Evolutionary conservation across 2,888 invertebrate genomes (phyloP).

Genomic region (Synanthedon andrenaeformis): DNA sequence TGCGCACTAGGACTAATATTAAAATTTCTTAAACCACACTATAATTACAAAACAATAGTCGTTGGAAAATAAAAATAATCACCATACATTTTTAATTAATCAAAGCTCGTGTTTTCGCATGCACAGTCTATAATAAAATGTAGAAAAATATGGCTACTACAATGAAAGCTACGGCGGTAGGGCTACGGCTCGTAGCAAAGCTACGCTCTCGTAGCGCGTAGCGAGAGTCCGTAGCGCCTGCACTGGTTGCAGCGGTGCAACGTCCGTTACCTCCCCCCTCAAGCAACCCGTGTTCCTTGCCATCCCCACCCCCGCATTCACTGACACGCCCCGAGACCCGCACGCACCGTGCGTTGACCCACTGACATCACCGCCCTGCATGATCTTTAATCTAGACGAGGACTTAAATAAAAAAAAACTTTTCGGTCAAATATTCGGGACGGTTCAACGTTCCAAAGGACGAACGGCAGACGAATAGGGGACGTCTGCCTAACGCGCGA

Average conservation of each 20-base stretch:
- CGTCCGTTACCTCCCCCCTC: slow-evolving; percentile 25
- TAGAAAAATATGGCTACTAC: not conserved
- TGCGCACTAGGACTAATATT: no score
- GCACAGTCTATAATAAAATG: not conserved
- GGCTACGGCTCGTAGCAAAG: slow-evolving; percentile 28
- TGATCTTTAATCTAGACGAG: slow-evolving; percentile 60
- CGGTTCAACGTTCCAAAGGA: slow-evolving; percentile 2
- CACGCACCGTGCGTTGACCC: slow-evolving; percentile 69
- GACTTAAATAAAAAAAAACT: slow-evolving; percentile 17
- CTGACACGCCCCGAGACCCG: slow-evolving; percentile 28
- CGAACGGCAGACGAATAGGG: not conserved
- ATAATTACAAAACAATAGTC: no score
- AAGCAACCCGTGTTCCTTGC: slow-evolving; percentile 10
- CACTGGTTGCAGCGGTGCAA: slow-evolving; percentile 62
- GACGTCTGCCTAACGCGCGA: not conserved
- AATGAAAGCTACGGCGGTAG: not conserved
- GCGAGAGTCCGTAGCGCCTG: slow-evolving; percentile 41
- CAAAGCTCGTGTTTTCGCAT: not conserved
- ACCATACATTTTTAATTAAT: not conserved
- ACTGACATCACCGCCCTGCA: slow-evolving; percentile 61
- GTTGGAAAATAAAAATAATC: not conserved
- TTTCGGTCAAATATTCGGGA: slow-evolving; percentile 7
- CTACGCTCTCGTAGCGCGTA: slow-evolving; percentile 21
- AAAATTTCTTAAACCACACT: no score
- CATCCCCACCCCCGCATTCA: slow-evolving; percentile 12